Base-by-base conservation (phyloP, 2,888 invertebrate genomes). In the Aproaerema taeniolella region DNA sequence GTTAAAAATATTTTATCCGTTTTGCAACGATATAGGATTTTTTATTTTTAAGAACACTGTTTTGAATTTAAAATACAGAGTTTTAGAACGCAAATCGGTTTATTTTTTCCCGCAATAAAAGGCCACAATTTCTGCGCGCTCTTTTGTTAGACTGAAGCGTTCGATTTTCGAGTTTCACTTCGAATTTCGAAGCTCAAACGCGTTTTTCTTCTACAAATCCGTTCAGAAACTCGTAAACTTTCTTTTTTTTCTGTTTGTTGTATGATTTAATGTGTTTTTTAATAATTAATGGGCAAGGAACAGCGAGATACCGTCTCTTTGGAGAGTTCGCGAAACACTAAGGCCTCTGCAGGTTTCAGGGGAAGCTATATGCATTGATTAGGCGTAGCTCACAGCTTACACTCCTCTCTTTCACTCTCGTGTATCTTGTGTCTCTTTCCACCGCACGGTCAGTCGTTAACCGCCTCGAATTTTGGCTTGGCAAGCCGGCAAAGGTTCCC, bases 351-450 rank as follows among this genome's bases (percentile, higher is more conserved):
- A 81, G 79, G 66, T 59, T 66, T 55, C 57, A 54, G 50, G 37
- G 54, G 63, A 68, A 70, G 70, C 69, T 73, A 66, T 73, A 68
- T 82, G 81, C 85, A 86, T 86, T 82, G 85, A 85, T 85, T 85
- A 70, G 83, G 75, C 77, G 82, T 68, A 85, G 70, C 82, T 78
- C 45, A 50, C 56, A 45, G 54, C 35, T 37, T 75, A 50, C 53
- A 39, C 25, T 38, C 50, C 55, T 80, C 82, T 55, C 73, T 32
- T 33, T 79, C 63, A 29, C 12, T 6, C 76, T 0, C 49, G 37
- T 17, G 25, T 34, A 43, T 55, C 24, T 42, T 32, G 47, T 42
- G 40, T 74, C 72, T 48, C 70, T 7, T 42, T 80, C 69, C 32
- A 64, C 35, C 77, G 42, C 55, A 49, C 55, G 59, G 59, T 58